A percentile compares a stretch with the other conserved stretches of the same genome.
phyloP scores from a whole-genome alignment of 2,888 invertebrate species.

The Thera obeliscata region DNA sequence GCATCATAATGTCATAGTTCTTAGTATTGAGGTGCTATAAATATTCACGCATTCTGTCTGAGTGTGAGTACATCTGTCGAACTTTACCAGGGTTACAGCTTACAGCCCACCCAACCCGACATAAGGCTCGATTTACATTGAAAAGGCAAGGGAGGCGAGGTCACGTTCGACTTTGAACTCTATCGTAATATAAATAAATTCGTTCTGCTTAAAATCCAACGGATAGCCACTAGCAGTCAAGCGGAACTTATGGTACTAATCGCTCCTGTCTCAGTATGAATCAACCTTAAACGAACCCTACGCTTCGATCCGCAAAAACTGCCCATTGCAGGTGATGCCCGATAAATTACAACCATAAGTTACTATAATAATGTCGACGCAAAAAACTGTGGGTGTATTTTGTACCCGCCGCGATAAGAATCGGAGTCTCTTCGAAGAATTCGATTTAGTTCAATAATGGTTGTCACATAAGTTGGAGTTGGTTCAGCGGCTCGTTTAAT shows the following conservation, averaged over 20 bases:
- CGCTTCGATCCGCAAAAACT: conserved; percentile 62
- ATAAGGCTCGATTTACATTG: conserved; percentile 33
- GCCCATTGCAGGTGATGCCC: conserved; percentile 60
- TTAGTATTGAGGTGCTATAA: conserved; percentile 68
- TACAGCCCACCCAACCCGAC: conserved; percentile 65
- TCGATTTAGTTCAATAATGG: conserved; percentile 38
- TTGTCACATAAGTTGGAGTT: conserved; percentile 34
- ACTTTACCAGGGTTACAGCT: conserved; percentile 9
- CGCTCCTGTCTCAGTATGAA: not conserved
- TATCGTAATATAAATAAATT: not conserved
- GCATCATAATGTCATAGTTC: conserved; percentile 74
- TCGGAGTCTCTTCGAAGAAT: conserved; percentile 35
- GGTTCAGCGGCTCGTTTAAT: conserved; percentile 55
- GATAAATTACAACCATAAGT: conserved; percentile 51
- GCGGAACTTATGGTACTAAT: not conserved
- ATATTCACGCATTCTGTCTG: conserved; percentile 55
- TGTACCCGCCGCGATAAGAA: conserved; percentile 29
- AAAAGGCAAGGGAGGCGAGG: not conserved
- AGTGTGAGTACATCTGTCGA: conserved; percentile 33
- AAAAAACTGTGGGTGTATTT: conserved; percentile 36
- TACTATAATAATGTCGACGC: conserved; percentile 35
- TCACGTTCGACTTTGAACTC: not conserved
- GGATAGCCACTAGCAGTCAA: not conserved
- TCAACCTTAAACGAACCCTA: conserved; percentile 9
- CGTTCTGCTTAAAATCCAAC: not conserved